Percentiles rank a stretch among this genome's conserved stretches.
Conservation (phyloP, 2,113 vertebrate species). For the Aphyosemion australe region DNA sequence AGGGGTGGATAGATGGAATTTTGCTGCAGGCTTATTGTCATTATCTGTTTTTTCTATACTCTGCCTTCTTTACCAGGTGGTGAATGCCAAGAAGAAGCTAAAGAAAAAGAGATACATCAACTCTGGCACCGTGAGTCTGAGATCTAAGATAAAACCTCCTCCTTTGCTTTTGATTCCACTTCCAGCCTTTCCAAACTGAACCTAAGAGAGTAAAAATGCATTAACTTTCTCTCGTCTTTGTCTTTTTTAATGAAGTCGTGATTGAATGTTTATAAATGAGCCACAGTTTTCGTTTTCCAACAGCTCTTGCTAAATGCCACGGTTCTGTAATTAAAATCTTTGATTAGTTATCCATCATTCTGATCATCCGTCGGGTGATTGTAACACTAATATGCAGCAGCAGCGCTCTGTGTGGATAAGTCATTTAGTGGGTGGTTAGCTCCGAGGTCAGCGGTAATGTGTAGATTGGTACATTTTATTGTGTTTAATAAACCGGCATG, state of each 20-base stretch:
- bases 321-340: slow-evolving; percentile 66
- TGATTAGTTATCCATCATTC: slow-evolving; percentile 59
- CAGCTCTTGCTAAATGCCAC: slow-evolving; percentile 24
- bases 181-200: slow-evolving; percentile 17
- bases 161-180: slow-evolving; percentile 12
- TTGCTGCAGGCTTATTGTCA: slow-evolving; percentile 53
- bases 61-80: slow-evolving; percentile 79
- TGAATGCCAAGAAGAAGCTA: slow-evolving; percentile 94
- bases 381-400: slow-evolving; percentile 48
- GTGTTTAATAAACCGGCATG: slow-evolving; percentile 28
- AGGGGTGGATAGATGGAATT: slow-evolving; percentile 46
- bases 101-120: slow-evolving; percentile 96
- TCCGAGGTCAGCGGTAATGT: slow-evolving; percentile 50
- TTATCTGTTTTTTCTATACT: slow-evolving; percentile 31
- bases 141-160: slow-evolving; percentile 34
- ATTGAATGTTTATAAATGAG: slow-evolving; percentile 36
- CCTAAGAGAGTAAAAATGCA: slow-evolving; percentile 21
- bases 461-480: slow-evolving; percentile 33
- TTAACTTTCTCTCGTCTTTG: slow-evolving; percentile 1
- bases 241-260: slow-evolving; percentile 15
- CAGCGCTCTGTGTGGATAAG: slow-evolving; percentile 25
- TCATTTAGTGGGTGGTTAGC: slow-evolving; percentile 49
- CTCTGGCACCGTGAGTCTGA: slow-evolving; percentile 89
- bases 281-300: slow-evolving; percentile 26
- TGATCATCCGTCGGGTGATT: slow-evolving; percentile 50